Base-by-base conservation (phyloP, 1,140 invertebrate species). In the Parasteatoda tepidariorum region DNA sequence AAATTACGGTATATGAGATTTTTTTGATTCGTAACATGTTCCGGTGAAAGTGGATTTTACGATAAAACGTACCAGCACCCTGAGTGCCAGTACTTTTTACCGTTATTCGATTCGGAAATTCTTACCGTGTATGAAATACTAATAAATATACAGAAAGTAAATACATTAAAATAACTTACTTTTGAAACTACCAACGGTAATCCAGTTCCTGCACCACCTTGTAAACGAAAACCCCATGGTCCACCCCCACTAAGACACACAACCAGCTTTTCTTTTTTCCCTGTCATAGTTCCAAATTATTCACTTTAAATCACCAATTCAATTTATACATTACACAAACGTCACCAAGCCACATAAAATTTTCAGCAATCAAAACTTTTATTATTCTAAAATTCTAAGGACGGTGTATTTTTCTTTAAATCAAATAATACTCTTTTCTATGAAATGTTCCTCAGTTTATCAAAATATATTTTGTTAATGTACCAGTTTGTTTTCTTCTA, bases 111-210 rank as follows among this genome's bases (percentile, higher is more conserved):
- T n/a, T n/a, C n/a, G n/a, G n/a, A n/a, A n/a, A n/a, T n/a, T n/a
- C n/a, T n/a, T n/a, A n/a, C n/a, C n/a, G n/a, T n/a, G 0, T 22
- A 22, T 57, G 9, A 6, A 26, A 13, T 26, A 61, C 4, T 61
- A 6, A 22, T 2, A 0, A 24, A 61, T 26, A 61, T 5, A 11
- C 57, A n/a, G 2, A 61, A 0, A 28, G 7, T n/a, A n/a, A n/a
- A n/a, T n/a, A n/a, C n/a, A n/a, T n/a, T n/a, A n/a, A n/a, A n/a
- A 48, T 48, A 24, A 92, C 93, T 93, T 90, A 95, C 94, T 92
- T 94, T 93, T 22, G 94, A 94, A 88, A 95, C 94, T 86, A 92
- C 91, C 13, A 95, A 90, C 55, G 93, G 93, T 88, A 93, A 92
- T 88, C 93, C 92, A 62, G 92, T 91, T 88, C 95, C 94, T 66